A percentile compares a stretch with the other conserved stretches of the same genome.
Evolutionary conservation across 2,797 vertebrate genomes (phyloP).

Genomic region (Danio jaintianensis): DNA sequence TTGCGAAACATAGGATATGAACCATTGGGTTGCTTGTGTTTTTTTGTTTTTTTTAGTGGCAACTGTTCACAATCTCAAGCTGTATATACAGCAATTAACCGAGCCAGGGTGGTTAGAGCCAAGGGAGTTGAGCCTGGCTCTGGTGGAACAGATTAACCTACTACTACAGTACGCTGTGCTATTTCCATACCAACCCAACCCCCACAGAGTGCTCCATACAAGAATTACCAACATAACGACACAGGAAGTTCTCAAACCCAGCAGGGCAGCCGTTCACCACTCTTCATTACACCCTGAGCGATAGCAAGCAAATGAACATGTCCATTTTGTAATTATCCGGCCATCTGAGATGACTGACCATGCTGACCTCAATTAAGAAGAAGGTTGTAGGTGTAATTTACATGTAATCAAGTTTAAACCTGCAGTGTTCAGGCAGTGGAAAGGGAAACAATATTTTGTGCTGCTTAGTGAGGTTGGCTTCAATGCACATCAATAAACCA

Average conservation of each 20-base stretch:
- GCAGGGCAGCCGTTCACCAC: constrained; percentile 65
- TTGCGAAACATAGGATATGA: constrained; percentile 40
- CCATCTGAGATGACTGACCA: constrained; percentile 65
- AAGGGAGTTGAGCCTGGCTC: constrained; percentile 55
- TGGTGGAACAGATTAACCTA: constrained; percentile 71
- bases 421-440: constrained; percentile 66
- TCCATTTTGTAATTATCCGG: constrained; percentile 72
- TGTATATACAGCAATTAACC: neutral
- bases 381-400: constrained; percentile 71
- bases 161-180: constrained; percentile 60
- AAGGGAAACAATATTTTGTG: constrained; percentile 60
- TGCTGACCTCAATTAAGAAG: constrained; percentile 76
- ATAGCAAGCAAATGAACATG: constrained; percentile 58
- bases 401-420: constrained; percentile 71
- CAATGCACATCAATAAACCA: constrained; percentile 61
- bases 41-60: neutral
- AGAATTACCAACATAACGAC: constrained; percentile 53
- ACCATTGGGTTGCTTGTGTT: constrained; percentile 5
- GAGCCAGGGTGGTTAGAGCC: constrained; percentile 55
- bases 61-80: neutral
- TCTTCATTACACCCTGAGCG: constrained; percentile 65
- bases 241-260: constrained; percentile 60
- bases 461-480: constrained; percentile 53
- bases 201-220: constrained; percentile 46
- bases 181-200: constrained; percentile 46